A percentile compares a stretch with the other conserved stretches of the same genome.
Conservation (phyloP, 2,113 vertebrate genomes). For the Rutilus rutilus region DNA sequence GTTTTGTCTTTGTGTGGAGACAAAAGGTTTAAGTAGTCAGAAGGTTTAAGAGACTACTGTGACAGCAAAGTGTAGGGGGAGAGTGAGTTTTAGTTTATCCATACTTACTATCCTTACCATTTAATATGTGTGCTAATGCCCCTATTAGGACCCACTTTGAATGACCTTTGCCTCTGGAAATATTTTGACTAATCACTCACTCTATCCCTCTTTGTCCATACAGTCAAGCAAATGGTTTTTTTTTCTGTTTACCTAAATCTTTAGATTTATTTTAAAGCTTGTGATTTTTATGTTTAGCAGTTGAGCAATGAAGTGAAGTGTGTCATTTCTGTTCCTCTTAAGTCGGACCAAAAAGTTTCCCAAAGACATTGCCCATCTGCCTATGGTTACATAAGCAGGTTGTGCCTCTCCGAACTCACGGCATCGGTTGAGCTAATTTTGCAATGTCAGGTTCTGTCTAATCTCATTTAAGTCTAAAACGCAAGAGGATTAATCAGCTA, state of each 20-base stretch:
- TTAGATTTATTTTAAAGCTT: neutral
- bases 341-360: neutral
- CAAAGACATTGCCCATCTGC: neutral
- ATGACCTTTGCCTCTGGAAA: conserved; percentile 1
- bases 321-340: too few species aligned
- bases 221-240: neutral
- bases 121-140: conserved; percentile 12
- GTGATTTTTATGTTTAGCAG: neutral
- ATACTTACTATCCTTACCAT: neutral
- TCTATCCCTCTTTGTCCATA: neutral
- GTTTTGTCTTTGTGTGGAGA: neutral
- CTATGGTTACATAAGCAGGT: neutral
- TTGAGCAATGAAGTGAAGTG: too few species aligned
- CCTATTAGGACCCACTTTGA: conserved; percentile 9
- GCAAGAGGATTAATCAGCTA: neutral
- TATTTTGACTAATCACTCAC: conserved; percentile 7
- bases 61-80: neutral
- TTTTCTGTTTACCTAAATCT: neutral
- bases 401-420: neutral
- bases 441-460: neutral
- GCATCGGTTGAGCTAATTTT: neutral
- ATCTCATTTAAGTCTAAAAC: conserved; percentile 12
- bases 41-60: conserved; percentile 8
- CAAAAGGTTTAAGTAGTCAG: neutral
- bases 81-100: neutral